Conservation (phyloP, 2,113 vertebrate species). For the human region DNA sequence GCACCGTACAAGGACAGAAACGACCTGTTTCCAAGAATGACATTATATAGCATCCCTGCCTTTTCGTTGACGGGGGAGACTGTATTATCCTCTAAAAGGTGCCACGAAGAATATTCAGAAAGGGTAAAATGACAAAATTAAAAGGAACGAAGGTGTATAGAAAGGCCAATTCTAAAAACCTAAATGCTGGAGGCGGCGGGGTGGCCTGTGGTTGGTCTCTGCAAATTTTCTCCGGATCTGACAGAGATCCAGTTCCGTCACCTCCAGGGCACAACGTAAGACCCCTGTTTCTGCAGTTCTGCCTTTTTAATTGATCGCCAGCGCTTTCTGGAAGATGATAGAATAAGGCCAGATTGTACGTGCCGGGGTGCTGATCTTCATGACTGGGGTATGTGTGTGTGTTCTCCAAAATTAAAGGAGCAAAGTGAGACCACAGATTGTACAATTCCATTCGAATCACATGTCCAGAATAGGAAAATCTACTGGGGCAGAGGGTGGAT, state of each 20-base stretch:
- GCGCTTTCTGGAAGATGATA: background rate
- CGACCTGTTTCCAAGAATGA: no score
- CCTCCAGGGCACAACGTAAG: background rate
- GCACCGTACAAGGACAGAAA: background rate
- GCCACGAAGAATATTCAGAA: background rate
- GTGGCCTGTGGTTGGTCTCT: background rate
- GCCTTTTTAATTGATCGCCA: background rate
- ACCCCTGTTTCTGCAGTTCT: background rate
- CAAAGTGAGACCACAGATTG: accelerated
- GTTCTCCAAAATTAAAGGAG: background rate
- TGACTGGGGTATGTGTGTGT: background rate
- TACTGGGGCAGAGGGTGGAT: accelerated
- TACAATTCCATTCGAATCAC: accelerated
- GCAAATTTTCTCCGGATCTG: background rate
- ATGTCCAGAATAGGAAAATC: accelerated
- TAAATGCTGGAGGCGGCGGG: background rate
- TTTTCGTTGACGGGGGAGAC: background rate
- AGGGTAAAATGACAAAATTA: background rate
- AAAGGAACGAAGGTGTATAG: accelerated
- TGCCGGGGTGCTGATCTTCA: accelerated
- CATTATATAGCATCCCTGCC: no score
- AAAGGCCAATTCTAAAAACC: background rate
- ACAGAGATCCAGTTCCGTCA: background rate
- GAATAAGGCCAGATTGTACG: background rate
- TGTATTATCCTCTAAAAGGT: no score